Percentiles rank a stretch among this genome's conserved stretches.
Conservation (phyloP, 2,888 invertebrate genomes). For the Papilio gigon region DNA sequence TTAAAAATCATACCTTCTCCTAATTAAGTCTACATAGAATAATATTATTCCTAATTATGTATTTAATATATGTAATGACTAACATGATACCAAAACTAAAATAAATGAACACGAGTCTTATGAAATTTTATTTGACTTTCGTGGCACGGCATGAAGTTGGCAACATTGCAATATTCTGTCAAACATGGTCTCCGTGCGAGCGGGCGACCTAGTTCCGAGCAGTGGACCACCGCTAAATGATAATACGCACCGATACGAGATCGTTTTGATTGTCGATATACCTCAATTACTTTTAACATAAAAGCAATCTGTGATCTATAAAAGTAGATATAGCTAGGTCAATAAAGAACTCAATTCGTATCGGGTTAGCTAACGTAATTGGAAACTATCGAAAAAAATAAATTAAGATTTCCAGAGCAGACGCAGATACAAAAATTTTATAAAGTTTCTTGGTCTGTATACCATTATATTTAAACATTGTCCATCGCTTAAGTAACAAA, state of each 20-base stretch:
- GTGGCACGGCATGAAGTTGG: conserved; percentile 22
- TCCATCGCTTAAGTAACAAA: not conserved
- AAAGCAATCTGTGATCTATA: conserved; percentile 17
- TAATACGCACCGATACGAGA: conserved; percentile 5
- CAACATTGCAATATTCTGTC: conserved; percentile 30
- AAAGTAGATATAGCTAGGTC: conserved; percentile 12
- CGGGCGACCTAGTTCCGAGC: conserved; percentile 25
- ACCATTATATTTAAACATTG: not conserved
- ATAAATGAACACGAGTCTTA: conserved; percentile 29
- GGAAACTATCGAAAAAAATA: not conserved
- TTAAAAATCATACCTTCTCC: not conserved
- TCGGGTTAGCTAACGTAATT: conserved; percentile 9
- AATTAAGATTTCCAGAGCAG: not conserved
- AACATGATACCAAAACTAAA: conserved; percentile 18
- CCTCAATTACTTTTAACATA: conserved; percentile 12
- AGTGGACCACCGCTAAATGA: conserved; percentile 13
- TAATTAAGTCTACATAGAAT: not conserved
- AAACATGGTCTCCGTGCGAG: conserved; percentile 13
- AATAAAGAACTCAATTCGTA: conserved; percentile 12
- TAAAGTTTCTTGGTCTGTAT: not conserved
- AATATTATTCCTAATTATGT: not conserved
- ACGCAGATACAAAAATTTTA: not conserved
- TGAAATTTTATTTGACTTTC: conserved; percentile 33
- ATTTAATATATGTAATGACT: conserved; percentile 22
- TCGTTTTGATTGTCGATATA: conserved; percentile 16